Conservation (phyloP, 2,888 invertebrate genomes). For the Scaeva pyrastri region DNA sequence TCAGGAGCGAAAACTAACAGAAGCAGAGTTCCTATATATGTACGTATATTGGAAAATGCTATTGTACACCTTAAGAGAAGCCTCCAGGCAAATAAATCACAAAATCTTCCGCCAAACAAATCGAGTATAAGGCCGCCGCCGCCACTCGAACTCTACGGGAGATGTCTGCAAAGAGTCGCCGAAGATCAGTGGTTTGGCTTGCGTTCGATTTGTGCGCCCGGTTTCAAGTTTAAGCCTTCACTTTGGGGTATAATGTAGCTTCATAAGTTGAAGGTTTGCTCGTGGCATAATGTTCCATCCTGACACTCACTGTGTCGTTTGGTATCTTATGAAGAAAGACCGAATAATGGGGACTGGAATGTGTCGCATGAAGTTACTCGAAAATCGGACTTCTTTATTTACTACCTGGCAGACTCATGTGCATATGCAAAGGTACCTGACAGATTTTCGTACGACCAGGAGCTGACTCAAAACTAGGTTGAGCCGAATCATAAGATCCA, state of each 20-base stretch:
- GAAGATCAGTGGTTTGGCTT: constrained; percentile 30
- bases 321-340: not conserved
- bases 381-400: not conserved
- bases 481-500: too few species aligned
- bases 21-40: not conserved
- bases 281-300: constrained; percentile 3
- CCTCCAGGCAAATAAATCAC: constrained; percentile 9
- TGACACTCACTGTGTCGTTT: constrained; percentile 31
- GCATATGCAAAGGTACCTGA: too few species aligned
- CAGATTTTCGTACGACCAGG: too few species aligned
- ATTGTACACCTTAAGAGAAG: not conserved
- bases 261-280: not conserved
- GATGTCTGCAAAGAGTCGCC: not conserved
- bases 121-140: not conserved
- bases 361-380: not conserved
- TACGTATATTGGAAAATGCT: not conserved
- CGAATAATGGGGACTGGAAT: too few species aligned
- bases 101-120: constrained; percentile 18
- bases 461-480: too few species aligned
- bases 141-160: not conserved
- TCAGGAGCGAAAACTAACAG: constrained; percentile 69
- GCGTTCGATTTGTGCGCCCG: not conserved
- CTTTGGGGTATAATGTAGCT: constrained; percentile 12
- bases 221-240: constrained; percentile 25
- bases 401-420: too few species aligned